Conservation (phyloP, 2,113 vertebrate species). For the Okapia johnstoni region DNA sequence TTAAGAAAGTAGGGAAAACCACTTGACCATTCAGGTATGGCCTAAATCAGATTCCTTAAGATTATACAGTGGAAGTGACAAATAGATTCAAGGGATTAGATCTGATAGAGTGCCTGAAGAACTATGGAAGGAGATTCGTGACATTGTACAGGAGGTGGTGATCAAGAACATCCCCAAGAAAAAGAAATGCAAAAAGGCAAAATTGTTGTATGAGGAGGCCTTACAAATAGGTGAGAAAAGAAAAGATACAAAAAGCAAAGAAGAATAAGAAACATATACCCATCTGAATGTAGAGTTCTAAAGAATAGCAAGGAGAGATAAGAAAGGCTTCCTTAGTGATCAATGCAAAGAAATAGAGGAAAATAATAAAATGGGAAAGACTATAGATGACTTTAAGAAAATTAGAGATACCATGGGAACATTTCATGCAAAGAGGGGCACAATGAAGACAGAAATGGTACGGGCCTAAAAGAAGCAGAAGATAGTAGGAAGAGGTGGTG, state of each 20-base stretch:
- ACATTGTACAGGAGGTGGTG: accelerated
- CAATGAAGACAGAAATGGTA: not conserved
- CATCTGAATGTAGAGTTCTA: not conserved
- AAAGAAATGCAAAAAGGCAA: not conserved
- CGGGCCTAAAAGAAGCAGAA: not conserved
- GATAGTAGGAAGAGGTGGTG: not conserved
- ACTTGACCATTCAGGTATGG: not conserved
- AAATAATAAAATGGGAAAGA: not conserved
- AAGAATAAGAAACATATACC: not conserved
- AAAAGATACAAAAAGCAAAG: not conserved
- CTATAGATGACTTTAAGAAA: not conserved
- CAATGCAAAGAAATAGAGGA: not conserved
- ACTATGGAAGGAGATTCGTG: not conserved
- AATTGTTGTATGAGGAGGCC: not conserved
- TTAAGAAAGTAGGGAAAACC: not conserved
- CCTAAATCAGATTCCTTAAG: not conserved
- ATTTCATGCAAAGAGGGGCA: not conserved
- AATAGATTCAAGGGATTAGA: not conserved
- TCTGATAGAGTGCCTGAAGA: not conserved
- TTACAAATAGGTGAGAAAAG: not conserved
- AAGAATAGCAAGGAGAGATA: not conserved
- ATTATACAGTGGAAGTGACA: not conserved
- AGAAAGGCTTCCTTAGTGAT: not conserved
- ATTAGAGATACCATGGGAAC: not conserved
- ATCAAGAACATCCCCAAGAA: not conserved